These are phyloP conservation scores for Pseudochirops corinnae DNA, from an alignment of 2,797 vertebrate genomes.

Conservation along the genomic window DNA sequence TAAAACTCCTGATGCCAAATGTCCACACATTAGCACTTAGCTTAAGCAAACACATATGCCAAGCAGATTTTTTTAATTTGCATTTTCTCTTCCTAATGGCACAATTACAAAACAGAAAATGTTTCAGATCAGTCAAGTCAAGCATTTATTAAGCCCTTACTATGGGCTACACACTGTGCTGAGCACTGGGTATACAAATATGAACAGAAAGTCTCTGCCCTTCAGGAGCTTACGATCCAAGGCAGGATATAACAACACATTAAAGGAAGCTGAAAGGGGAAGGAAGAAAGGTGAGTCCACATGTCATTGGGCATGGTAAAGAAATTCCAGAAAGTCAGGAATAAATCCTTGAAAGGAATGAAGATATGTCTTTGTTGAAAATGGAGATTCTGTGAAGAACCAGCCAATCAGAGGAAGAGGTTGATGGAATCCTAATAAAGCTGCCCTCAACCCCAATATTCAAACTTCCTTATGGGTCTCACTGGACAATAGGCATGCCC, in stretches of 20 bases:
- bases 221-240: background rate
- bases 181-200: background rate
- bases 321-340: background rate
- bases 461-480: no score
- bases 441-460: no score
- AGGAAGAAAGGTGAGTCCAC: background rate
- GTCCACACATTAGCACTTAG: constrained; percentile 70
- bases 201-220: background rate
- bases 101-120: constrained; percentile 56
- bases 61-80: constrained; percentile 33
- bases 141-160: background rate
- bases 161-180: background rate
- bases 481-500: no score
- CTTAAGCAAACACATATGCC: constrained; percentile 68
- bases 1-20: constrained; percentile 67
- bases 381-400: background rate
- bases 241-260: background rate
- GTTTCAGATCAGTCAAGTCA: constrained; percentile 50
- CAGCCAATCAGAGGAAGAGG: background rate
- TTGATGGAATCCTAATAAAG: no score
- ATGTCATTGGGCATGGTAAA: background rate
- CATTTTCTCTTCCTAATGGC: constrained; percentile 63
- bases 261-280: background rate
- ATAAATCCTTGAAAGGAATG: background rate
- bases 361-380: background rate